Base-by-base conservation (phyloP, 1,140 invertebrate species). In the Nasonia vitripennis region DNA sequence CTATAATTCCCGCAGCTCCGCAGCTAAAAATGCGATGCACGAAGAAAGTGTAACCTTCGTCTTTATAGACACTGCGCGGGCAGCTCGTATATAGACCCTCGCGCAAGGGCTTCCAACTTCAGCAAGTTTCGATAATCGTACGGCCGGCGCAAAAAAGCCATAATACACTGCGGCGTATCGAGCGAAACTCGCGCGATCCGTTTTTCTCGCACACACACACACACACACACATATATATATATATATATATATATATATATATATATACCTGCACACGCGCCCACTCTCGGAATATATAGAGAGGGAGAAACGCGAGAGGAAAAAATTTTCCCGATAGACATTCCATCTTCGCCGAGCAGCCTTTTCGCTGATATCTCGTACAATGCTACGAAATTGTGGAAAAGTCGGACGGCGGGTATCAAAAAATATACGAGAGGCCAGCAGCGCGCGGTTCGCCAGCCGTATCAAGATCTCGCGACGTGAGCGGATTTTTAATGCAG, bases 91-190 rank as follows among this genome's bases (percentile, higher is more conserved):
- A 12, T 23, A 77, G 6, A 74, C 71, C 10, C 34, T 2, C 14
- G 14, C 14, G 34, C 74, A 20, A 9, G 41, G 14, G 74, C n/a
- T 34, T 73, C 45, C 70, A 55, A 55, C 68, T 81, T 51, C 12
- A 37, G 41, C 41, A 81, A 81, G 41, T 81, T 87, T 74, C 81
- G 86, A 86, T 87, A 80, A 85, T 87, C 86, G 87, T 51, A 81
- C 83, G 74, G 73, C 67, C n/a, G 11, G 9, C 67, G 67, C 17
- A n/a, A n/a, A 27, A 71, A 71, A 77, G 37, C n/a, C 41, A 3
- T 17, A 23, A n/a, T 55, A 78, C 34, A 78, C 27, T 27, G 27
- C 27, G 27, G 31, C 55, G 11, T 1, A 9, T 14, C 23, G 6
- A 48, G 12, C 17, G 2, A 74, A 31, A 74, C 71, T 74, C 34